A percentile compares a stretch with the other conserved stretches of the same genome.
Conservation (phyloP, 2,888 invertebrate genomes). For the Epinotia nisella region DNA sequence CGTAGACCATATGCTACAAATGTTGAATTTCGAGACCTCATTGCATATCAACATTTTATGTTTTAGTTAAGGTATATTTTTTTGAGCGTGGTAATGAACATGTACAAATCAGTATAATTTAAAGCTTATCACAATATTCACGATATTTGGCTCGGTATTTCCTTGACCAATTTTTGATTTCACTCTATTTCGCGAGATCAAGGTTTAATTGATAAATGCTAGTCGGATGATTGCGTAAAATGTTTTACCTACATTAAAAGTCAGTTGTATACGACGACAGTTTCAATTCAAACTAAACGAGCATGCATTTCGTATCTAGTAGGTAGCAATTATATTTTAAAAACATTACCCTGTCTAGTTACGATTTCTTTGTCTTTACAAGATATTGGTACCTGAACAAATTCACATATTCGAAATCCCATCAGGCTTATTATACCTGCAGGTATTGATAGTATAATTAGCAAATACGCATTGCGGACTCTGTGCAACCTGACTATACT, state of each 20-base stretch:
- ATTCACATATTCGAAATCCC: neutral
- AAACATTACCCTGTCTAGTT: neutral
- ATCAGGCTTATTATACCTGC: neutral
- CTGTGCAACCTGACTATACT: neutral
- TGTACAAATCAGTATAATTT: neutral
- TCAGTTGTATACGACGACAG: neutral
- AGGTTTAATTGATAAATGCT: neutral
- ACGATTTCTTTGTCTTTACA: too few species aligned
- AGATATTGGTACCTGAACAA: neutral
- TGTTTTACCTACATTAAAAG: neutral
- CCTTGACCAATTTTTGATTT: constrained; percentile 1
- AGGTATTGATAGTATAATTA: neutral
- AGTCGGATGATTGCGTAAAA: neutral
- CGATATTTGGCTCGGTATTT: neutral
- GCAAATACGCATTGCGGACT: neutral
- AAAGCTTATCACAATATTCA: constrained; percentile 1
- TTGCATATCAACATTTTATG: neutral
- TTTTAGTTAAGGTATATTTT: neutral
- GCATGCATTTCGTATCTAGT: neutral
- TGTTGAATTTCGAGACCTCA: neutral
- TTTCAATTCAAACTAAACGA: neutral
- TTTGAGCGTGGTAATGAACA: neutral
- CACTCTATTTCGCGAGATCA: neutral
- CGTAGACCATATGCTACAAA: neutral
- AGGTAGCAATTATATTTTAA: neutral